Base-by-base conservation (phyloP, 2,888 invertebrate genomes). In the Clanis bilineata region DNA sequence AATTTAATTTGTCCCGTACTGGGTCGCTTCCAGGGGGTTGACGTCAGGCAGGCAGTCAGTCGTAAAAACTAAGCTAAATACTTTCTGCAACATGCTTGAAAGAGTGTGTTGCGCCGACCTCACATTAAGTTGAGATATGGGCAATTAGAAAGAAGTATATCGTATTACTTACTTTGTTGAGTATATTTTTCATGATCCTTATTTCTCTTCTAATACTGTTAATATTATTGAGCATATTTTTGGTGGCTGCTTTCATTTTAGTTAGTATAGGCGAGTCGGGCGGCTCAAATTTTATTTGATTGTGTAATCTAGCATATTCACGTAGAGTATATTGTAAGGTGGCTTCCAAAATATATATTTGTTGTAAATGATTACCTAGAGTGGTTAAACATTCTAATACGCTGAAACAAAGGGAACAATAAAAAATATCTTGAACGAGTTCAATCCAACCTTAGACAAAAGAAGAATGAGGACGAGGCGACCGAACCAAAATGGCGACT, bases 291-390 rank as follows among this genome's bases (percentile, higher is more conserved):
- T 88, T 85, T 18, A 86, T 71, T 78, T 85, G 77, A 59, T 82
- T 76, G 47, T 82, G 78, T 25, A 83, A 67, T 58, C 71, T 81
- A 25, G 71, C 76, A 61, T 85, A 83, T 67, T 93, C 89, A 6
- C 92, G 85, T 38, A 90, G 76, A n/a, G 93, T 82, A 69, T 93
- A 95, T 55, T 88, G 87, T 56, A 94, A 73, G 38, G 93, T 93
- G 1, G 93, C 90, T 72, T 93, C 93, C 79, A 95, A 88, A 45
- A 94, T 85, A 62, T 91, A 91, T 41, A 94, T 72, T 74, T 95
- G 95, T 72, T 93, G 93, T 12, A 94, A 80, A 51, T 93, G 91
- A 25, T 92, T 91, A 39, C 94, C 90, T 55, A 95, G 69, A 22
- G 92, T 80, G 39, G 89, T 83, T 59, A 94, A 81, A 60, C 93